Base-by-base conservation (phyloP, 2,888 invertebrate genomes). In the Phymatocera aterrima region DNA sequence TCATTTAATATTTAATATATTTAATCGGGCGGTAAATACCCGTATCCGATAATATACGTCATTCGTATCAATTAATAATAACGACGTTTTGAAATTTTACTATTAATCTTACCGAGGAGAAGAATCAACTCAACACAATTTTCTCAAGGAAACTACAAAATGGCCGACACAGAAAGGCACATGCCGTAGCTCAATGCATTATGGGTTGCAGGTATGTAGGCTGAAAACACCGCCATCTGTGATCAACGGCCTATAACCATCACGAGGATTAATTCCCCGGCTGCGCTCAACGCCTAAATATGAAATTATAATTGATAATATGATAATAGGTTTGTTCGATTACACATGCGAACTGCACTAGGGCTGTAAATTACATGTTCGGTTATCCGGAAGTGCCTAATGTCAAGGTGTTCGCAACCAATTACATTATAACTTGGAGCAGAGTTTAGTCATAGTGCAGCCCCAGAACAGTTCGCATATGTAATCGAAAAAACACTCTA, bases 111-210 rank as follows among this genome's bases (percentile, higher is more conserved):
- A 93, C 93, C 93, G 92, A 92, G 92, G 91, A 91, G 91, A 92
- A 92, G 92, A 92, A 92, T 92, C 92, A 92, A 92, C 92, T 93
- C 91, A 91, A 93, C 92, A 92, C 93, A 92, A 93, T 92, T 93
- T n/a, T 93, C 93, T 92, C 92, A 92, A 92, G 91, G 92, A 93
- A 92, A 93, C 93, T 92, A 93, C 93, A 93, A 94, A 93, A 94
- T 94, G 94, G 93, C 93, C 93, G 93, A 93, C 93, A 91, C 92
- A 91, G 92, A 91, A 89, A 91, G 93, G 93, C 93, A 93, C 93
- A 93, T 93, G 93, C 93, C 93, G 93, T 92, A 91, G 92, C 84
- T 87, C 86, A 86, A 88, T 91, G 92, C 92, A 92, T 92, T 92
- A 91, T 91, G 91, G 91, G 91, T 83, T 84, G 84, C 81, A 81